Evolutionary conservation across 2,113 vertebrate species (phyloP), one percentile per base, ranked within the genome.

Genomic region (Struthidea cinerea): DNA sequence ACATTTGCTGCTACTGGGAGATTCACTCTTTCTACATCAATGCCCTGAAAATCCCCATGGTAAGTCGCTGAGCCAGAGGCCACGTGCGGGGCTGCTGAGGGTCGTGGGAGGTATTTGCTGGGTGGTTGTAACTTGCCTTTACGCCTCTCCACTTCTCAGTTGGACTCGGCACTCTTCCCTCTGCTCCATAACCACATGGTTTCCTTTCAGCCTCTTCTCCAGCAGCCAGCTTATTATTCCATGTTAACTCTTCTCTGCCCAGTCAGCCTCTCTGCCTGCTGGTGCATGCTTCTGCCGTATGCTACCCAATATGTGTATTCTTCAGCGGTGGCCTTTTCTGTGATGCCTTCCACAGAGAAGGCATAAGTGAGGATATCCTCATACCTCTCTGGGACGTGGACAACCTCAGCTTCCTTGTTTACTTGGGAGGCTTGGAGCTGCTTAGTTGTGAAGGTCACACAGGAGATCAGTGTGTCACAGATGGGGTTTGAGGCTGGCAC

Each of bases 1-100:
- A 99, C 33, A 98, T 99, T 86, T 99, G 99, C 97, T 99, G 99
- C 97, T 99, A 99, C 95, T 99, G 99, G 99, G 99, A 99, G 97
- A 99, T 99, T 95, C 98, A 99, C 77, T 99, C 99, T 49, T 99
- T 99, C 94, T 99, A 99, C 96, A 98, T 98, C 88, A 98, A 98
- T 19, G 99, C 99, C 28, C 98, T 99, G 52, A 99, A 98, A 94
- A 99, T 99, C 97, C 98, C 98, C 47, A 99, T 99, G 99, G 99
- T 99, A 93, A 95, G 93, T 44, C 21, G 1, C 39, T 60, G 75
- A 42, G 52, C 41, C 39, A 23, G 39, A 63, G 44, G 15, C 33
- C 0, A 0, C 1, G 0, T 32, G 16, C 0, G 0, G 21, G 28
- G 17, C 47, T 6, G 8, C 39, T 3, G 0, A 39, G 46, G 76